These are phyloP conservation scores for Callopanchax toddi DNA, from an alignment of 2,113 vertebrate species.

Conservation along the genomic window DNA sequence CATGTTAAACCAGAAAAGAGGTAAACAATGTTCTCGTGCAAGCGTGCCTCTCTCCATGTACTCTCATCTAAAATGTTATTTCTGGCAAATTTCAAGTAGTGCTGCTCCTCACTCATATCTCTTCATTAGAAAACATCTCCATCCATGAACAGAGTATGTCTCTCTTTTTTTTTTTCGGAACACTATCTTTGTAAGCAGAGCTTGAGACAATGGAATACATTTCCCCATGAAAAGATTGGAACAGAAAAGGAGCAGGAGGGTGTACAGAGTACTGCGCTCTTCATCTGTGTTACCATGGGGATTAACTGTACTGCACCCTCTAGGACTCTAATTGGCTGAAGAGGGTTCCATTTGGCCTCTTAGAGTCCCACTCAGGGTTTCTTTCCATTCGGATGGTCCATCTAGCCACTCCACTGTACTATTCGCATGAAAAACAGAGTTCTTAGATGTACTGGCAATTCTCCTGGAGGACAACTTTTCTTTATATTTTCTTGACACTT, in stretches of 20 bases:
- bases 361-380: constrained; percentile 53
- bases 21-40: constrained; percentile 40
- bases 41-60: constrained; percentile 1
- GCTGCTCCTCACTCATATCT: constrained; percentile 4
- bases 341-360: constrained; percentile 63
- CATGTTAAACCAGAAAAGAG: constrained; percentile 47
- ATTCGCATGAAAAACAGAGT: constrained; percentile 53
- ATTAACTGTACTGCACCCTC: constrained; percentile 59
- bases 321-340: constrained; percentile 62
- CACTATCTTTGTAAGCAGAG: constrained; percentile 25
- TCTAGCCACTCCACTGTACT: constrained; percentile 60
- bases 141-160: constrained; percentile 7
- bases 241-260: constrained; percentile 43
- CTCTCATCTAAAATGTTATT: constrained; percentile 20
- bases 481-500: constrained; percentile 10
- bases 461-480: constrained; percentile 33
- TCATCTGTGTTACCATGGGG: constrained; percentile 71
- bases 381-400: constrained; percentile 48
- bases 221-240: constrained; percentile 72
- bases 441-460: constrained; percentile 43
- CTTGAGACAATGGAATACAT: constrained; percentile 61
- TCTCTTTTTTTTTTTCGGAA: constrained; percentile 10
- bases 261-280: constrained; percentile 53
- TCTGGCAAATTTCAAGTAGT: constrained; percentile 4
- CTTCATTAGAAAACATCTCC: constrained; percentile 32